These are phyloP conservation scores for Probosciger aterrimus DNA, from an alignment of 2,113 vertebrate species.

Conservation along the genomic window DNA sequence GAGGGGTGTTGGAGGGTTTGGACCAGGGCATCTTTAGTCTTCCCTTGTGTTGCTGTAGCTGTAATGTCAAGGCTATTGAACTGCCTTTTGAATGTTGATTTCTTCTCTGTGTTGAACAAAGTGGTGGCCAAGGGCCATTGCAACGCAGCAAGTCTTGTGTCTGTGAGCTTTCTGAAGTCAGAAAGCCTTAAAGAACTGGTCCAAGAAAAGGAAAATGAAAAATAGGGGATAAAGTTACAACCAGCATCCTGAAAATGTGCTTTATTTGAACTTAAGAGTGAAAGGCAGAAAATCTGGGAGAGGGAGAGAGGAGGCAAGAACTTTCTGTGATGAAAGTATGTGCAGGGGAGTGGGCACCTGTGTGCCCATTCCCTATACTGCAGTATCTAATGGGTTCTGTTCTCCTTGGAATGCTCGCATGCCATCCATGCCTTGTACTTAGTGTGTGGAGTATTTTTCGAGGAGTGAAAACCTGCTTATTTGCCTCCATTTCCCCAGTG, in stretches of 20 bases:
- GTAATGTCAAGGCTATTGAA: background rate
- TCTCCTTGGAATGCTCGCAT: background rate
- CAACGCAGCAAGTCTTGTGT: background rate
- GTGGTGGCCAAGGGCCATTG: background rate
- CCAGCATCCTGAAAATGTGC: background rate
- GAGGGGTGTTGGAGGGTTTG: background rate
- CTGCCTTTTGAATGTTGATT: background rate
- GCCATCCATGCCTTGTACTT: rapidly evolving
- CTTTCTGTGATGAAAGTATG: background rate
- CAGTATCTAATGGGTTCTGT: rapidly evolving
- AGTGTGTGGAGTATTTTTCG: rapidly evolving
- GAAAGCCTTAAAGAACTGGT: background rate
- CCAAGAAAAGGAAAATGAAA: background rate
- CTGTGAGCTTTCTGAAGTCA: background rate
- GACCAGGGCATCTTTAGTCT: background rate
- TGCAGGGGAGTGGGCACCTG: background rate
- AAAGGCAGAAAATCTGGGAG: background rate
- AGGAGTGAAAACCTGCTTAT: background rate
- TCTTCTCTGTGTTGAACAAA: background rate
- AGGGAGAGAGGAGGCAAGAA: background rate
- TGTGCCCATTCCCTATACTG: background rate
- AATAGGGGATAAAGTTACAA: background rate
- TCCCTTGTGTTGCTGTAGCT: background rate
- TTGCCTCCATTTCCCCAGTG: rapidly evolving
- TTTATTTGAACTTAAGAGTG: background rate